phyloP scores from a whole-genome alignment of 2,113 vertebrate genomes.

The Anser cygnoides region DNA sequence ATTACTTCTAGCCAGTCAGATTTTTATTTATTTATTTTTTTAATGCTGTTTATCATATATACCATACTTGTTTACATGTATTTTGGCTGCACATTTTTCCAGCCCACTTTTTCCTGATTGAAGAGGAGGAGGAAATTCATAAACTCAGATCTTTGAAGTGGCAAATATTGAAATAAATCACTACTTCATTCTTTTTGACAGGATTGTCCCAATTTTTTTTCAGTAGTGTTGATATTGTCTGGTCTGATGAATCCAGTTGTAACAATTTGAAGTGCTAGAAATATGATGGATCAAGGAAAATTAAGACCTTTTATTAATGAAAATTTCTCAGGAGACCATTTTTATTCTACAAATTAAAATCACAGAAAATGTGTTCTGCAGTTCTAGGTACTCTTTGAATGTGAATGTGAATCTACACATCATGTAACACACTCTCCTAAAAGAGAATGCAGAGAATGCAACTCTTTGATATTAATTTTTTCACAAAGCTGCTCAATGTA shows the following conservation, averaged over 20 bases:
- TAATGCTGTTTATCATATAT: background rate
- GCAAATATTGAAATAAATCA: background rate
- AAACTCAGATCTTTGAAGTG: background rate
- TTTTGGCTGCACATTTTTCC: background rate
- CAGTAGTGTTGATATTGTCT: background rate
- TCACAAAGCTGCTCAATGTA: background rate
- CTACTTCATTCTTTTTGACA: background rate
- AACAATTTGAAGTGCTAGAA: background rate
- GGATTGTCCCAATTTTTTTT: background rate
- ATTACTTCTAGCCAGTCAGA: background rate
- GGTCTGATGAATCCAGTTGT: background rate
- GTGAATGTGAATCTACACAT: background rate
- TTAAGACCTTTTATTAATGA: background rate
- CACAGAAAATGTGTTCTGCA: background rate
- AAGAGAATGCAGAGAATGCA: background rate
- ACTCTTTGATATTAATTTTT: background rate
- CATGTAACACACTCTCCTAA: rapidly evolving
- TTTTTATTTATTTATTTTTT: background rate
- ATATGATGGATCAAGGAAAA: background rate
- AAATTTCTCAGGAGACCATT: background rate
- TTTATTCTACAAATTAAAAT: background rate
- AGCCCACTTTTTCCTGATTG: background rate
- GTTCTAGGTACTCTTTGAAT: background rate
- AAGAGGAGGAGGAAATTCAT: background rate
- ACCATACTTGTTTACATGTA: background rate